Conservation (phyloP, 2,113 vertebrate genomes). For the Gymnocephalus cernua region DNA sequence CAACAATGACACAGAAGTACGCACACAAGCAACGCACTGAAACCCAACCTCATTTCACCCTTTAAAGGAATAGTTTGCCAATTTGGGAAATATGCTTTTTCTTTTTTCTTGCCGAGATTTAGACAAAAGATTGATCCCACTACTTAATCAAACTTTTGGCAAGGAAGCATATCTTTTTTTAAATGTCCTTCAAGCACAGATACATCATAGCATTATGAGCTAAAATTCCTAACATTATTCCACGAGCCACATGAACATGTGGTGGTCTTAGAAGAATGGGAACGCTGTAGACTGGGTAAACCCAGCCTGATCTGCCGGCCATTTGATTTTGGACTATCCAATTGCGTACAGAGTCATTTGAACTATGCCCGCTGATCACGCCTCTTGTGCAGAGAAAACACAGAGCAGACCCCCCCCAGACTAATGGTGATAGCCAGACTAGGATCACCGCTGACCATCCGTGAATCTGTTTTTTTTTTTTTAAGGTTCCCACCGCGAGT, state of each 20-base stretch:
- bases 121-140: neutral
- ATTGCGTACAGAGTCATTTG: too few species aligned
- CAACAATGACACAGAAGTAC: slow-evolving; percentile 97
- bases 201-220: neutral
- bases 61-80: neutral
- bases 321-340: too few species aligned
- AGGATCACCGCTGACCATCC: rapidly evolving
- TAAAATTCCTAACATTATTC: neutral
- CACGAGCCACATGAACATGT: neutral
- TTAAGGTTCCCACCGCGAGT: slow-evolving; percentile 94
- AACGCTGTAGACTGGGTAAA: too few species aligned
- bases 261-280: neutral
- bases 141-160: too few species aligned
- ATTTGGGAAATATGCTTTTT: neutral
- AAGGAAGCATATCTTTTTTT: too few species aligned
- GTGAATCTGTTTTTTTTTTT: neutral
- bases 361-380: too few species aligned
- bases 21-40: slow-evolving; percentile 33
- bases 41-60: neutral
- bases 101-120: neutral
- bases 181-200: neutral
- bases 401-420: too few species aligned
- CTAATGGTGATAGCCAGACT: too few species aligned
- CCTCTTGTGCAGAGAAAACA: too few species aligned
- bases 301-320: too few species aligned